Base-by-base conservation (phyloP, 2,888 invertebrate species). In the Apodemia mormo region DNA sequence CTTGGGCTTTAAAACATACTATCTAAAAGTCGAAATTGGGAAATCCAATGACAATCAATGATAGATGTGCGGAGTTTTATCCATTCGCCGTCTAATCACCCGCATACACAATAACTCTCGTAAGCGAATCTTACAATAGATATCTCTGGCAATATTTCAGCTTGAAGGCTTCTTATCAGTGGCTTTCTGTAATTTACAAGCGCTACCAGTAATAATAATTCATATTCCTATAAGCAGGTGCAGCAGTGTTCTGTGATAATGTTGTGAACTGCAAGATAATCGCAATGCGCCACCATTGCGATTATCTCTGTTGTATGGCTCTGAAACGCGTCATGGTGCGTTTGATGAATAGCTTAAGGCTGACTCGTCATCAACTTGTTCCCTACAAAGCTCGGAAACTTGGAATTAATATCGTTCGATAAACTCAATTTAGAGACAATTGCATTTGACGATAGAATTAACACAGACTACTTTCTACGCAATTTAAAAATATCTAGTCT, bases 131-230 rank as follows among this genome's bases (percentile, higher is more conserved):
- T 56, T 29, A 58, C 58, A 6, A 3, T 6, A 33, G 30, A 33
- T 61, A 61, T 61, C 61, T 14, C 12, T 5, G 30, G 10, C 7
- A 61, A 61, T 61, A 61, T 61, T 61, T 37, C 61, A 61, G 33
- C 14, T 33, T 61, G 61, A 33, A 33, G 7, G 30, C 10, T 33
- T 7, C 37, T 61, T 61, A 61, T 61, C 61, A 61, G 10, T 29
- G 58, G 33, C 61, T 61, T 61, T 61, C 61, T 61, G 33, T 61
- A 61, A 61, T 61, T 30, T 61, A 37, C 61, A 33, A 61, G 6
- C 14, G 61, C 61, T 58, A 12, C 58, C 61, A 49, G 14, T 49
- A 12, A 58, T 58, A 12, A 22, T 22, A 22, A 61, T 37, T 30
- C 33, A 61, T 61, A 37, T 33, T 7, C 30, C 30, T 37, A 7